phyloP scores from a whole-genome alignment of 2,113 vertebrate genomes.

The Dinomys branickii region DNA sequence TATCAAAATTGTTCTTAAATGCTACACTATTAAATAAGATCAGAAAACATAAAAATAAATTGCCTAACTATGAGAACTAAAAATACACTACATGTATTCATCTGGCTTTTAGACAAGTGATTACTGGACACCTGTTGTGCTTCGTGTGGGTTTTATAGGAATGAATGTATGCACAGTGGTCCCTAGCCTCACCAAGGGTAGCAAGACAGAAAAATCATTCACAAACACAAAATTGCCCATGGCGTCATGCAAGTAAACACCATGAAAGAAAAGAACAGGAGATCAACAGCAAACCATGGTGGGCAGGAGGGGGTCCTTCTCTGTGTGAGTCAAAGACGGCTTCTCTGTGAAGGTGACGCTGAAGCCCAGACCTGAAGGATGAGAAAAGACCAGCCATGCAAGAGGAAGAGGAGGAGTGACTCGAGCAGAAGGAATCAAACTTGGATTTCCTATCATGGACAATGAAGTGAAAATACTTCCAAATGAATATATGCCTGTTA shows the following conservation, averaged over 20 bases:
- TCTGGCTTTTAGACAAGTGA: neutral
- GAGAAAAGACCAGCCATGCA: neutral
- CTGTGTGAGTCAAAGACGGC: neutral
- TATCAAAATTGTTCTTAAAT: constrained; percentile 57
- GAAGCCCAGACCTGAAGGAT: neutral
- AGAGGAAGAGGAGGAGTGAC: neutral
- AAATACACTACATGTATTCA: neutral
- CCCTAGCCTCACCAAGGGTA: neutral
- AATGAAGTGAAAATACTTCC: constrained; percentile 69
- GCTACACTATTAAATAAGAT: constrained; percentile 63
- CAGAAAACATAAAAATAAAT: constrained; percentile 56
- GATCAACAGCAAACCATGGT: neutral
- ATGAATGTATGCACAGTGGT: neutral
- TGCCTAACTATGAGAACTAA: constrained; percentile 15
- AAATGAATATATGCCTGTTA: constrained; percentile 60
- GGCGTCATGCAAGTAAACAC: neutral
- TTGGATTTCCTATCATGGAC: constrained; percentile 47
- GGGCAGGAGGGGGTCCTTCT: neutral
- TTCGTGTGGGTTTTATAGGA: neutral
- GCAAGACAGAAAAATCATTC: neutral
- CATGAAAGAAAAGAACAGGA: neutral
- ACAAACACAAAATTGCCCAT: neutral
- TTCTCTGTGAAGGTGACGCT: constrained; percentile 21
- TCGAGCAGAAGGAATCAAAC: constrained; percentile 39
- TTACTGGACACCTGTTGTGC: neutral